Conservation (phyloP, 2,888 invertebrate genomes). For the Sturmia bella region DNA sequence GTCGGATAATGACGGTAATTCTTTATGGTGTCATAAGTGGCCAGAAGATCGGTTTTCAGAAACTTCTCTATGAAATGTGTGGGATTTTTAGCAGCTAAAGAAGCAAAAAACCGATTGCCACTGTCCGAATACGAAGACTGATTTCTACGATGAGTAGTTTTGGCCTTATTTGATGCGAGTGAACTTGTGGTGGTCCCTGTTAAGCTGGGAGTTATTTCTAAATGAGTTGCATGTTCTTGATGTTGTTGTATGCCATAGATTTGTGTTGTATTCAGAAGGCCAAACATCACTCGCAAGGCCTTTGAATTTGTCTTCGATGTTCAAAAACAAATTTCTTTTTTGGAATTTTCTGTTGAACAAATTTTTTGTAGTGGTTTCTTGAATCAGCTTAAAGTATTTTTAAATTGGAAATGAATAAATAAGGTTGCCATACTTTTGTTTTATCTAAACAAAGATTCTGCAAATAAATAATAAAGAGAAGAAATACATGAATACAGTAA, state of each 20-base stretch:
- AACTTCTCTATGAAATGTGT: conserved; percentile 80
- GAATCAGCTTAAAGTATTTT: conserved; percentile 45
- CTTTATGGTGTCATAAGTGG: conserved; percentile 76
- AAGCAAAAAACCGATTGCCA: conserved; percentile 74
- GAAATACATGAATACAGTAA: too few species aligned
- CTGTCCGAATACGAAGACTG: conserved; percentile 64
- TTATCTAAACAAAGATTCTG: conserved; percentile 26
- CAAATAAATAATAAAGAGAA: conserved; percentile 20
- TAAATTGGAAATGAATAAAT: conserved; percentile 27
- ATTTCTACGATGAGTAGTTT: conserved; percentile 57
- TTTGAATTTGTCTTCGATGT: neutral
- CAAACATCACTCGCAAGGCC: conserved; percentile 76
- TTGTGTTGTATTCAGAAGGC: conserved; percentile 79
- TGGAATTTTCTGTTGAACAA: conserved; percentile 39
- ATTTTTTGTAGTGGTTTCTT: conserved; percentile 32
- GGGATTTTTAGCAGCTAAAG: conserved; percentile 72
- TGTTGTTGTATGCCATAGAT: conserved; percentile 77
- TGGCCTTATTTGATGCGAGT: conserved; percentile 29
- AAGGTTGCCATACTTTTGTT: conserved; percentile 33
- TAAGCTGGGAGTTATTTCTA: conserved; percentile 51
- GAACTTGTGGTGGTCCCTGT: conserved; percentile 6
- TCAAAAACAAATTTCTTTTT: neutral
- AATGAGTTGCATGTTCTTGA: conserved; percentile 60
- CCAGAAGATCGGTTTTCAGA: conserved; percentile 77
- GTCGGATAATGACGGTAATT: conserved; percentile 73